Evolutionary conservation across 2,888 invertebrate genomes (phyloP).

Genomic region (Tubulanus polymorphus): DNA sequence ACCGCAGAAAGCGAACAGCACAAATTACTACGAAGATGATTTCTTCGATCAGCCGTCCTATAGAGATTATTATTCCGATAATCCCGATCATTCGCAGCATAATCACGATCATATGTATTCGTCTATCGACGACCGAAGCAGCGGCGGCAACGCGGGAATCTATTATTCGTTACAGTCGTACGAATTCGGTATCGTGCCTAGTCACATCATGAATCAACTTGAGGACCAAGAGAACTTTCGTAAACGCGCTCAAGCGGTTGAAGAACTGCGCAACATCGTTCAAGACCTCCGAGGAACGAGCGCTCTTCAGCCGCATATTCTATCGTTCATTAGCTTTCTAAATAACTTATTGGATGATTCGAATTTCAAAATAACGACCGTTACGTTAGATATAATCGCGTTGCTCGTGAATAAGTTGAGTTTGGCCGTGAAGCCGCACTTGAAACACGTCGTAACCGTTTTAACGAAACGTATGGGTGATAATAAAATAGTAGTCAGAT

Average conservation of each 20-base stretch:
- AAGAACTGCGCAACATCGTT: slow-evolving; percentile 60
- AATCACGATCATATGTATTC: slow-evolving; percentile 10
- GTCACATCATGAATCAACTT: slow-evolving; percentile 51
- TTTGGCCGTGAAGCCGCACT: slow-evolving; percentile 52
- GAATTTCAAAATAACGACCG: slow-evolving; percentile 57
- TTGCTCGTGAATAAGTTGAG: slow-evolving; percentile 54
- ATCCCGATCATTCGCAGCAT: too few relatives aligned
- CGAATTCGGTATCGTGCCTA: slow-evolving; percentile 54
- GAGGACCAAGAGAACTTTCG: slow-evolving; percentile 61
- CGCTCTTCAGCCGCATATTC: slow-evolving; percentile 62
- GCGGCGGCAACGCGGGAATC: too few relatives aligned
- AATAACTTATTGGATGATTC: slow-evolving; percentile 62
- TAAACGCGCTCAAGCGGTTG: slow-evolving; percentile 60
- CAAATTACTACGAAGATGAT: background rate
- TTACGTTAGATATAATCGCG: slow-evolving; percentile 55
- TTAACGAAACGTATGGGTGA: slow-evolving; percentile 56
- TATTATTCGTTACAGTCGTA: background rate
- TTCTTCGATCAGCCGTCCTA: slow-evolving; percentile 1
- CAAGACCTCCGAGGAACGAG: slow-evolving; percentile 33
- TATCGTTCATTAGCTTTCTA: slow-evolving; percentile 64
- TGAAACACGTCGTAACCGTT: slow-evolving; percentile 55
- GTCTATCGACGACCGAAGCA: background rate
- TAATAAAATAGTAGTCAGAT: slow-evolving; percentile 56
- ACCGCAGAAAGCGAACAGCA: background rate
- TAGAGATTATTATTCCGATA: slow-evolving; percentile 2